phyloP scores from a whole-genome alignment of 2,797 vertebrate genomes.

The Dicrostonyx torquatus region DNA sequence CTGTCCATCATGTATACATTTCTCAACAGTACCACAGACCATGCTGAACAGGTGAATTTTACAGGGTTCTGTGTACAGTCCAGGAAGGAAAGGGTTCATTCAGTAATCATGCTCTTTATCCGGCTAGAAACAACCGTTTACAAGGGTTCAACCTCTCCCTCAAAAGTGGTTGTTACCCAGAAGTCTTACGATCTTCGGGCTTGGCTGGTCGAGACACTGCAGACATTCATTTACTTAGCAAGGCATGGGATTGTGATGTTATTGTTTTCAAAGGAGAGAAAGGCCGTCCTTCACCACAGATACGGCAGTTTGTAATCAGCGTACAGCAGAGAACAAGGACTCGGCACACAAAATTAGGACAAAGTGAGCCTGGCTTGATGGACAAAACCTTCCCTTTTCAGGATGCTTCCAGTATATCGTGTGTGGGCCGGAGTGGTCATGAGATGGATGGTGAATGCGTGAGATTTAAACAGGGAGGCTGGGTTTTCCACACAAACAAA shows the following conservation, averaged over 20 bases:
- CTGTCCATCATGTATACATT: neutral
- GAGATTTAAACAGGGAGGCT: conserved; percentile 71
- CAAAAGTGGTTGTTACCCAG: conserved; percentile 53
- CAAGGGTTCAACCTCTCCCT: conserved; percentile 63
- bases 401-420: conserved; percentile 75
- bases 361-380: conserved; percentile 92
- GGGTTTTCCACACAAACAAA: conserved; percentile 63
- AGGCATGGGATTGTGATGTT: conserved; percentile 87
- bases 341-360: conserved; percentile 90
- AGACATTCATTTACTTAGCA: conserved; percentile 66
- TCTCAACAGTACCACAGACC: neutral
- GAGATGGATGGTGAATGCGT: conserved; percentile 70
- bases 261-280: conserved; percentile 87
- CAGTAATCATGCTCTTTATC: conserved; percentile 49
- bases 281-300: conserved; percentile 91
- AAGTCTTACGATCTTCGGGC: conserved; percentile 75
- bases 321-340: conserved; percentile 89
- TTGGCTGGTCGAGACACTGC: neutral
- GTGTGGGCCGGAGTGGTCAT: conserved; percentile 63
- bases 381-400: conserved; percentile 89
- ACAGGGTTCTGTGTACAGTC: neutral
- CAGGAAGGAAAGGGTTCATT: neutral
- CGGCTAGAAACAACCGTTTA: conserved; percentile 61
- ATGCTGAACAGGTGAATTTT: conserved; percentile 9
- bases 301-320: conserved; percentile 88